Evolutionary conservation across 1,140 invertebrate genomes (phyloP).

Genomic region (Batillaria attramentaria): DNA sequence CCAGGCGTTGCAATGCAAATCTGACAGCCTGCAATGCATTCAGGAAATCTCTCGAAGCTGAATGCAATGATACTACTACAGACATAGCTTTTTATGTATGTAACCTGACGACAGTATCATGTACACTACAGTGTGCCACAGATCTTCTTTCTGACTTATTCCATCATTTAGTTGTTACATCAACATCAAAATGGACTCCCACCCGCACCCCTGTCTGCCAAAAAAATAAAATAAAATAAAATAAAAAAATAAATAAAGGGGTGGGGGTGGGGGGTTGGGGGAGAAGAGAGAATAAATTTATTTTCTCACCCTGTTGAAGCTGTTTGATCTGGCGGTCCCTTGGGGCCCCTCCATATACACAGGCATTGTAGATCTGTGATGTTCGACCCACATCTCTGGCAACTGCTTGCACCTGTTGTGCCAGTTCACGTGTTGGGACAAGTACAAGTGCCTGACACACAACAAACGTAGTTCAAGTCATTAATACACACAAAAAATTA

Average conservation of each 20-base stretch:
- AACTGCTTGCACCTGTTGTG: conserved; percentile 96
- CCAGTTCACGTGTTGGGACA: conserved; percentile 94
- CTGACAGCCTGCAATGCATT: conserved; percentile 68
- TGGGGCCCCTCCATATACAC: conserved; percentile 96
- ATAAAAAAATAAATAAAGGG: background rate
- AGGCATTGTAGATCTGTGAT: conserved; percentile 89
- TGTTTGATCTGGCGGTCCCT: conserved; percentile 89
- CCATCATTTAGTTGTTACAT: background rate
- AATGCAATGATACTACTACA: background rate
- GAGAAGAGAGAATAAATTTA: background rate
- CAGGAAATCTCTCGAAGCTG: background rate
- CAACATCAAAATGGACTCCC: background rate
- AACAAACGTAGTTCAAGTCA: no score
- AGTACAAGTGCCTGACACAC: conserved; percentile 79
- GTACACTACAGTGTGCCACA: background rate
- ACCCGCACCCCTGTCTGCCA: background rate
- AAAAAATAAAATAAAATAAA: background rate
- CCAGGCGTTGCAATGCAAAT: conserved; percentile 86
- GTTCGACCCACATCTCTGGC: conserved; percentile 89
- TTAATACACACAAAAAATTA: background rate
- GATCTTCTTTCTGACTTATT: background rate
- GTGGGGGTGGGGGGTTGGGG: no score
- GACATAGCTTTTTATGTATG: background rate
- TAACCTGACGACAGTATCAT: background rate
- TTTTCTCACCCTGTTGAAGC: conserved; percentile 81